Base-by-base conservation (phyloP, 1,140 invertebrate genomes). In the Drosophila rufa region DNA sequence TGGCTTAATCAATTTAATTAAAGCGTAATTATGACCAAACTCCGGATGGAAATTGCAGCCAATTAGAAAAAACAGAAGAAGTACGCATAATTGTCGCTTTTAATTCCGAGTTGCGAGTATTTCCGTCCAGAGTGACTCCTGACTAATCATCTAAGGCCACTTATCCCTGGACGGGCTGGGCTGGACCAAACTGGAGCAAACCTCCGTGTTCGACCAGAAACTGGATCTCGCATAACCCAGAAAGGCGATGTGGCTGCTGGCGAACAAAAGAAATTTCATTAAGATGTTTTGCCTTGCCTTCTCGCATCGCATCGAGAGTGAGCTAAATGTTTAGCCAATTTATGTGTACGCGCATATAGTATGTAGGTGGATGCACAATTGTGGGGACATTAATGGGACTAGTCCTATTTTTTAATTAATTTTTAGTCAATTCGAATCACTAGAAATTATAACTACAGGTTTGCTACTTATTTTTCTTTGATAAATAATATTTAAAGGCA, bases 261-360 rank as follows among this genome's bases (percentile, higher is more conserved):
- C 73, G 55, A 51, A 79, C 75, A 79, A 71, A 79, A 71, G 75
- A 79, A 48, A 78, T 55, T 62, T 62, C 75, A 71, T 65, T 79
- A 79, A 71, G 59, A 79, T 59, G 67, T 79, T 71, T 71, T 45
- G 61, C 61, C 71, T 56, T 43, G 58, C 71, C 47, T 38, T 14
- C 47, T 33, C 30, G 22, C 55, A 48, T 64, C 59, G 45, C 55
- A 55, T 70, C 59, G 45, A 47, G 66, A 79, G 66, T 36, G 58
- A 55, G 61, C 74, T 55, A 78, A 79, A 78, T 79, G 75, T 65
- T 78, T 79, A 56, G 59, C 55, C 66, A 79, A 79, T 79, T 79
- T 71, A 70, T 78, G 50, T 70, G 43, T n/a, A 22, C 22, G 12
- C 12, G 3, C 25, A 17, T 27, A 27, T 50, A 27, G 51, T 19